Conservation (phyloP, 2,113 vertebrate genomes). For the Tauraco erythrolophus region DNA sequence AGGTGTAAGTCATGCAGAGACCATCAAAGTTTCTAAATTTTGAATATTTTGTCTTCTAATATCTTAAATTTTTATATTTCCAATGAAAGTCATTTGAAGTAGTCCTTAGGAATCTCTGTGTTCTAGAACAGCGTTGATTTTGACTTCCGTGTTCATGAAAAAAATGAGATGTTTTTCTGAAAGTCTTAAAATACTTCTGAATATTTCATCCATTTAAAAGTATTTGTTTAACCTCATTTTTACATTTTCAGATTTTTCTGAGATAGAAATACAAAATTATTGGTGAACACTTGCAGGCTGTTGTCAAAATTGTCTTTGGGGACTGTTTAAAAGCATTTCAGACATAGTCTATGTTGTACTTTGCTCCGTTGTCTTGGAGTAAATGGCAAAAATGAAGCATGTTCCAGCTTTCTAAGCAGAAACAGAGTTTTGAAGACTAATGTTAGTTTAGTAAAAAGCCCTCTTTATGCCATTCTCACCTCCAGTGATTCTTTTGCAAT, state of each 20-base stretch:
- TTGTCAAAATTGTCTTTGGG: neutral
- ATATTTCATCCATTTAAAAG: neutral
- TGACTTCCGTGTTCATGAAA: neutral
- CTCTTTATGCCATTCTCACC: accelerated
- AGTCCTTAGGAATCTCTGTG: neutral
- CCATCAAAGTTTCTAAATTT: neutral
- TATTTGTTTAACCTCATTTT: neutral
- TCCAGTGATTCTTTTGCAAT: neutral
- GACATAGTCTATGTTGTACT: neutral
- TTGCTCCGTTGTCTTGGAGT: neutral
- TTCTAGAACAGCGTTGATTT: neutral
- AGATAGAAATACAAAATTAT: neutral
- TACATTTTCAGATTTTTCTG: neutral
- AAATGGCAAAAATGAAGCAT: neutral
- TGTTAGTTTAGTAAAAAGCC: neutral
- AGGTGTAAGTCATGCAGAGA: neutral
- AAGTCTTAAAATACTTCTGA: neutral
- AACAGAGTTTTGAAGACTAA: neutral
- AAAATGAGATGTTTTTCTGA: neutral
- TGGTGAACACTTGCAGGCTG: neutral
- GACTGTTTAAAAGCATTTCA: neutral
- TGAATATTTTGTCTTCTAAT: neutral
- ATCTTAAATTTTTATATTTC: neutral
- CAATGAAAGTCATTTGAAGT: neutral
- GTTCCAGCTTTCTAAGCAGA: neutral